Percentiles rank a stretch among this genome's conserved stretches.
Evolutionary conservation across 2,113 vertebrate genomes (phyloP).

Genomic region (Puma concolor): DNA sequence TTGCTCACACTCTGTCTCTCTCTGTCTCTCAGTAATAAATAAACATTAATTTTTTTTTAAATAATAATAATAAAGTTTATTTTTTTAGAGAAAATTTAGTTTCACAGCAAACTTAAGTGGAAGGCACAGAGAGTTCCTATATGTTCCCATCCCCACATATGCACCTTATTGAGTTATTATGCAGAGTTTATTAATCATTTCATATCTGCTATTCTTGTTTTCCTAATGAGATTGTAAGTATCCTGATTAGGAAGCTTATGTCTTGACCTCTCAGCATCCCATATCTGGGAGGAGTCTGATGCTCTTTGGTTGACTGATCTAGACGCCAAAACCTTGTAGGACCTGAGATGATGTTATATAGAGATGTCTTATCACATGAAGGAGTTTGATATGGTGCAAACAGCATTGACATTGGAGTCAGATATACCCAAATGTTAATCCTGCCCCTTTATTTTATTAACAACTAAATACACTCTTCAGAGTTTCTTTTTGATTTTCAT

Average conservation of each 20-base stretch:
- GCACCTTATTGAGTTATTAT: background rate
- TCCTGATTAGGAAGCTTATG: background rate
- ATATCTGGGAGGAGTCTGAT: background rate
- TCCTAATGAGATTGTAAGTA: background rate
- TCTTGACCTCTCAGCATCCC: background rate
- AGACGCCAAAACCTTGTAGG: rapidly evolving
- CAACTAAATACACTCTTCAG: background rate
- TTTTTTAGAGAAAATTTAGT: background rate
- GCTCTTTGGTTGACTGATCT: background rate
- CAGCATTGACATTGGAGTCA: background rate
- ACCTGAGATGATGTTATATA: background rate
- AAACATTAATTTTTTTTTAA: no score
- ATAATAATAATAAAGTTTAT: background rate
- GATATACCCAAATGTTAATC: background rate
- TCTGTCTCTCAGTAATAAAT: no score
- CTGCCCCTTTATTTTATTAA: background rate
- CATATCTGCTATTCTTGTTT: background rate
- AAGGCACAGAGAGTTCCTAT: background rate
- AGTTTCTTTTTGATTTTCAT: background rate
- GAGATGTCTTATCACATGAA: background rate
- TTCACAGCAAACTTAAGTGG: background rate
- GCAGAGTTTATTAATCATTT: background rate
- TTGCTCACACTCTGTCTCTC: no score
- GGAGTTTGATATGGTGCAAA: background rate
- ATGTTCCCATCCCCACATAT: rapidly evolving